phyloP scores from a whole-genome alignment of 2,888 invertebrate genomes.

The Metallyticus violacea region DNA sequence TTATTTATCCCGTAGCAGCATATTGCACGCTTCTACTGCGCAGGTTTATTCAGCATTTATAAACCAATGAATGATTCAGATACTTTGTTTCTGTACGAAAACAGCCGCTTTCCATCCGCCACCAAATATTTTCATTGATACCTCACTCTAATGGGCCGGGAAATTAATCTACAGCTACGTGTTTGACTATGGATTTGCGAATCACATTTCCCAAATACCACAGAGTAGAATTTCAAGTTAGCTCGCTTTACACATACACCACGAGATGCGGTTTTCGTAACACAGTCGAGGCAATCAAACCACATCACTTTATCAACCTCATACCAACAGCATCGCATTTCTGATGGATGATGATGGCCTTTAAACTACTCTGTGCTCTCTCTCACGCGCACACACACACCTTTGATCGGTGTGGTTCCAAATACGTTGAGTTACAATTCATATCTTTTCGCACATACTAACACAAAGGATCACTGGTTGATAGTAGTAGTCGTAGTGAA shows the following conservation, averaged over 20 bases:
- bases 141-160: neutral
- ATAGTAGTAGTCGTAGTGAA: too few relatives aligned
- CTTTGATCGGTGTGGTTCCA: too few relatives aligned
- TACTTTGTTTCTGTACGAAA: too few relatives aligned
- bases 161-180: neutral
- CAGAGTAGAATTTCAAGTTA: neutral
- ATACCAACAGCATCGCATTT: too few relatives aligned
- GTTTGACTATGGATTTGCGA: neutral
- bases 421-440: neutral
- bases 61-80: neutral
- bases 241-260: neutral
- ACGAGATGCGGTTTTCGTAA: neutral
- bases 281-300: neutral
- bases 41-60: too few relatives aligned
- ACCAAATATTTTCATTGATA: neutral
- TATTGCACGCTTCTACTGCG: too few relatives aligned
- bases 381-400: too few relatives aligned
- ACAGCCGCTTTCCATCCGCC: neutral
- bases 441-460: too few relatives aligned
- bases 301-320: neutral
- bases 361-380: neutral
- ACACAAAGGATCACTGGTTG: too few relatives aligned
- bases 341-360: too few relatives aligned
- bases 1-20: too few relatives aligned
- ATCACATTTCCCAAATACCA: neutral